A percentile compares a stretch with the other conserved stretches of the same genome.
Conservation (phyloP, 2,113 vertebrate species). For the Atherinomorus stipes region DNA sequence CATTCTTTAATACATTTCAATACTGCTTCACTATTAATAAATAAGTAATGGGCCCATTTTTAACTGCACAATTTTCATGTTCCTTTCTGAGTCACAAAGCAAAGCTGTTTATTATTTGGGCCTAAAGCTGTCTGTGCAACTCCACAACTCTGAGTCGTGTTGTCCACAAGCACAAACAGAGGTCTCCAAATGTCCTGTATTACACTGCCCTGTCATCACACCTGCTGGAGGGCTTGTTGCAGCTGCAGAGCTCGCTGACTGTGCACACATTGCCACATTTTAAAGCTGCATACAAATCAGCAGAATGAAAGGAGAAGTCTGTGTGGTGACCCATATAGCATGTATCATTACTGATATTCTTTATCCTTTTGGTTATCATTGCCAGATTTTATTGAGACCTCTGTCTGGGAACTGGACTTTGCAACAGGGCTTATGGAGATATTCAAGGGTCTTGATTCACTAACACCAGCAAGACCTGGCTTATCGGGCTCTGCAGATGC, state of each 20-base stretch:
- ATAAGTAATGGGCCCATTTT: background rate
- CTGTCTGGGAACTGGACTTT: slow-evolving; percentile 53
- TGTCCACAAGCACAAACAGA: slow-evolving; percentile 53
- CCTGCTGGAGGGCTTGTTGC: slow-evolving; percentile 56
- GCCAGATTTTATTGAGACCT: slow-evolving; percentile 52
- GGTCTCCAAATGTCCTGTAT: slow-evolving; percentile 49
- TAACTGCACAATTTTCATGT: background rate
- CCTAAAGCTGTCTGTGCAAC: slow-evolving; percentile 20
- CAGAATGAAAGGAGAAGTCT: slow-evolving; percentile 33
- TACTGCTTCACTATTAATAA: too few species aligned
- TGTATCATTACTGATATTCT: slow-evolving; percentile 60
- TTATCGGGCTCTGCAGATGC: slow-evolving; percentile 69
- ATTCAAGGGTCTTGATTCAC: slow-evolving; percentile 68
- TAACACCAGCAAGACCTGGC: slow-evolving; percentile 57
- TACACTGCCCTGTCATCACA: slow-evolving; percentile 56
- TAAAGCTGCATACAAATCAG: slow-evolving; percentile 48
- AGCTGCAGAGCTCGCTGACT: slow-evolving; percentile 27
- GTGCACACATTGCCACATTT: slow-evolving; percentile 27
- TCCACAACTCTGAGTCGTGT: slow-evolving; percentile 16
- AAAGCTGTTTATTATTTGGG: slow-evolving; percentile 8
- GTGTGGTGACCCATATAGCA: slow-evolving; percentile 47
- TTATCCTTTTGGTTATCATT: slow-evolving; percentile 46
- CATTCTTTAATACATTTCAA: too few species aligned
- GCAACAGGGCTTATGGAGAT: slow-evolving; percentile 63
- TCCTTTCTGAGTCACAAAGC: slow-evolving; percentile 20